phyloP scores from a whole-genome alignment of 2,888 invertebrate species.

The Nephrocerus scutellatus region DNA sequence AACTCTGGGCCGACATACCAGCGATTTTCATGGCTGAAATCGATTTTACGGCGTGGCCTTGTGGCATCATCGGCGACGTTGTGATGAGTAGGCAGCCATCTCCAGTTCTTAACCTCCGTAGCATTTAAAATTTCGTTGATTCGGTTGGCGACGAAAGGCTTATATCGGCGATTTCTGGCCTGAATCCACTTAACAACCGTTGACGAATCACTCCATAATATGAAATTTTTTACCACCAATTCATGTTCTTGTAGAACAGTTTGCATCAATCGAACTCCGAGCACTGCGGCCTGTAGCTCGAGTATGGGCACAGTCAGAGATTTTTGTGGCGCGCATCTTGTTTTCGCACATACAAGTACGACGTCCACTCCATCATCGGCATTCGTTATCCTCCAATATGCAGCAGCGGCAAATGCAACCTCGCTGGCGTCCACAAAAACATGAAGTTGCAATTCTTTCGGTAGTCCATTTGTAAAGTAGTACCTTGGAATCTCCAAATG shows the following conservation, averaged over 20 bases:
- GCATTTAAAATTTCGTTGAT: slow-evolving; percentile 9
- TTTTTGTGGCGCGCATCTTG: slow-evolving; percentile 12
- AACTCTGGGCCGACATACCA: slow-evolving; percentile 11
- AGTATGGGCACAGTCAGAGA: slow-evolving; percentile 7
- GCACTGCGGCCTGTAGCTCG: slow-evolving; percentile 14
- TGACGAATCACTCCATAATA: slow-evolving; percentile 11
- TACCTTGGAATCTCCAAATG: slow-evolving; percentile 4
- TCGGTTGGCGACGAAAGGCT: slow-evolving; percentile 15
- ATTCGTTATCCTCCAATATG: slow-evolving; percentile 10
- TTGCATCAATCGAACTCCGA: slow-evolving; percentile 10
- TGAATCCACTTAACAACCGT: slow-evolving; percentile 22
- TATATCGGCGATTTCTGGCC: slow-evolving; percentile 20
- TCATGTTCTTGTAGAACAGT: slow-evolving; percentile 6
- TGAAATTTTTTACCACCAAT: background rate
- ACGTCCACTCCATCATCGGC: slow-evolving; percentile 6
- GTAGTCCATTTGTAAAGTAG: slow-evolving; percentile 4
- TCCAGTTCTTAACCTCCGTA: slow-evolving; percentile 19
- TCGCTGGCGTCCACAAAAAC: slow-evolving; percentile 14
- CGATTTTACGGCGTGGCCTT: background rate
- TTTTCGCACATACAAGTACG: slow-evolving; percentile 10
- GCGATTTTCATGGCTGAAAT: slow-evolving; percentile 11
- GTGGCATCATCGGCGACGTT: slow-evolving; percentile 16
- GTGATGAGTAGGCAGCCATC: slow-evolving; percentile 14
- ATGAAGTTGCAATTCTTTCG: slow-evolving; percentile 7
- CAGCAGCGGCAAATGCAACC: slow-evolving; percentile 17